Percentiles rank a stretch among this genome's conserved stretches.
Evolutionary conservation across 2,888 invertebrate species (phyloP).

Genomic region (Melinaea menophilus): DNA sequence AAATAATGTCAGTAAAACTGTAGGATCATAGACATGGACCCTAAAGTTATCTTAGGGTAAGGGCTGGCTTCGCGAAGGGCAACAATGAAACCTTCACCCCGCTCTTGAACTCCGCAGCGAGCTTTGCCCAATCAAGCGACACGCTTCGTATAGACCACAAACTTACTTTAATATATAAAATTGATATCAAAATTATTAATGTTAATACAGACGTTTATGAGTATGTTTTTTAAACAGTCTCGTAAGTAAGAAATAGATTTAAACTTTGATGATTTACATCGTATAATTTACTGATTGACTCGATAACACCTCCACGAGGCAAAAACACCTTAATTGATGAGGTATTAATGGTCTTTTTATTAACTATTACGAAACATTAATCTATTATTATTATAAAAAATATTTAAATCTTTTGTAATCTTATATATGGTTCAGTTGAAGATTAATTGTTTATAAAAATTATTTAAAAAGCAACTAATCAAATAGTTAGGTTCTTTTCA

Average conservation of each 20-base stretch:
- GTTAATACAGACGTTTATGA: background rate
- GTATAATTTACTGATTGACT: constrained; percentile 10
- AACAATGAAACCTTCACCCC: constrained; percentile 69
- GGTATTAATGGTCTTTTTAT: constrained; percentile 5
- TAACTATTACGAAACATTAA: constrained; percentile 16
- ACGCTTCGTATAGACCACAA: constrained; percentile 41
- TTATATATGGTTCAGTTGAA: too few species aligned
- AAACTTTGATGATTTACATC: constrained; percentile 6
- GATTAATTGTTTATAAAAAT: too few species aligned
- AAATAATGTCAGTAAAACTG: constrained; percentile 6
- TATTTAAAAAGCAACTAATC: too few species aligned
- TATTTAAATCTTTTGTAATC: background rate
- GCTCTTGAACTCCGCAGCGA: constrained; percentile 65
- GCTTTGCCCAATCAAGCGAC: constrained; percentile 62
- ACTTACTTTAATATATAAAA: too few species aligned
- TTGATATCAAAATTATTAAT: too few species aligned
- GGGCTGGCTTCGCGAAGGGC: constrained; percentile 34
- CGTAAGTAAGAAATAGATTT: constrained; percentile 7
- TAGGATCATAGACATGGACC: constrained; percentile 25
- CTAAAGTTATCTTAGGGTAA: constrained; percentile 30
- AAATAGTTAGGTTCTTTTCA: background rate
- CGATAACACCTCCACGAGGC: constrained; percentile 9
- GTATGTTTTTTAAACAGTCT: background rate
- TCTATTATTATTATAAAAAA: background rate
- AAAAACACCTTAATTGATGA: constrained; percentile 11